These are phyloP conservation scores for Drosophila albomicans DNA, from an alignment of 1,140 invertebrate genomes.

Conservation along the genomic window DNA sequence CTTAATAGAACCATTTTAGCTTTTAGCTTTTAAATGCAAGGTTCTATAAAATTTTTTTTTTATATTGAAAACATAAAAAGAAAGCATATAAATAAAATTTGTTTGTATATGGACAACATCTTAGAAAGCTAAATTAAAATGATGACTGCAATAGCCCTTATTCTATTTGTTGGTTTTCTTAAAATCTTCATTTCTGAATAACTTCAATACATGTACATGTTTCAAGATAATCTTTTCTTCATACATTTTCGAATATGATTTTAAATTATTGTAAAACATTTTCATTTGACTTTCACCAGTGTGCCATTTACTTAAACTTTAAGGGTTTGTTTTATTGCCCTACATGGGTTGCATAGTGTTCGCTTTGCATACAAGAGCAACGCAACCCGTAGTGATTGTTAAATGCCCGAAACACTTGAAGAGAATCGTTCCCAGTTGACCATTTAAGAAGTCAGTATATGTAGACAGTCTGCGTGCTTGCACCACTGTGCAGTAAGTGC, in stretches of 20 bases:
- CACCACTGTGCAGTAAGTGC: constrained; percentile 13
- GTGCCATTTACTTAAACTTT: constrained; percentile 17
- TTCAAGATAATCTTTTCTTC: no score
- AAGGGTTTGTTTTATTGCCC: not conserved
- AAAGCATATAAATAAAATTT: no score
- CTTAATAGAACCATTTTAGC: no score
- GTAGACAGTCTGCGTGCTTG: not conserved
- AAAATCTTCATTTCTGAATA: no score
- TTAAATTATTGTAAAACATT: not conserved
- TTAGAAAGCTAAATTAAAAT: no score
- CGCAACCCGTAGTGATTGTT: not conserved
- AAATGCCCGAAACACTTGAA: not conserved
- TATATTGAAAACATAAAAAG: no score
- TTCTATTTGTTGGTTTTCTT: no score
- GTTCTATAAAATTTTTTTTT: no score
- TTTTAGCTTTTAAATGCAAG: no score
- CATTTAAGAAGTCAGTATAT: not conserved
- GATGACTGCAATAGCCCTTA: no score
- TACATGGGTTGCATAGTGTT: constrained; percentile 7
- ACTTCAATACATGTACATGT: no score
- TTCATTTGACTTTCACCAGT: constrained; percentile 19
- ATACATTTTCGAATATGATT: not conserved
- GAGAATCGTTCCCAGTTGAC: not conserved
- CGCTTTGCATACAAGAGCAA: not conserved
- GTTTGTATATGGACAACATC: no score